Evolutionary conservation across 2,797 vertebrate genomes (phyloP).

Genomic region (Peromyscus attwateri): DNA sequence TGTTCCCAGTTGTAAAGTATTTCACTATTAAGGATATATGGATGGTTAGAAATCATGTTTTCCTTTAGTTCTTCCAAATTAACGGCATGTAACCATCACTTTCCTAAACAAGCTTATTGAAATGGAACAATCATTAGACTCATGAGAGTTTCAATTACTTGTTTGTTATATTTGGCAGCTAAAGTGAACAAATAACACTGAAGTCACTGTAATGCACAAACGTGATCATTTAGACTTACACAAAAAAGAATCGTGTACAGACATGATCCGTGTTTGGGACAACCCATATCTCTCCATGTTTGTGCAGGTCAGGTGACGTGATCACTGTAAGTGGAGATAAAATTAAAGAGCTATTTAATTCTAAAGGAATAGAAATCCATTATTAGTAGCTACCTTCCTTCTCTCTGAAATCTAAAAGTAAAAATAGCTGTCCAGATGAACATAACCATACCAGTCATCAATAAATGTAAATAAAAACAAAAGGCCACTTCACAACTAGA

Average conservation of each 20-base stretch:
- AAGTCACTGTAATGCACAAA: neutral
- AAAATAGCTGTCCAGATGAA: neutral
- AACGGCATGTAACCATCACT: neutral
- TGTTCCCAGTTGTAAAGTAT: neutral
- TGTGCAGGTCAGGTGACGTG: constrained; percentile 95
- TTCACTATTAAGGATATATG: neutral
- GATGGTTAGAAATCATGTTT: neutral
- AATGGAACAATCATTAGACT: neutral
- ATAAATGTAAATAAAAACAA: neutral
- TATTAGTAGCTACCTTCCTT: neutral
- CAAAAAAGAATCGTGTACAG: constrained; percentile 96
- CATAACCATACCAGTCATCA: neutral
- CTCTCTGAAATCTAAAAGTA: constrained; percentile 21
- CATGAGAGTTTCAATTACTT: neutral
- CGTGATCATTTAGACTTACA: constrained; percentile 90
- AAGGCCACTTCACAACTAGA: neutral
- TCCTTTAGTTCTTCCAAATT: constrained; percentile 45
- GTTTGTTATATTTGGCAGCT: neutral
- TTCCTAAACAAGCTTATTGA: neutral
- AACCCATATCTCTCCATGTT: constrained; percentile 96
- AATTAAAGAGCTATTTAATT: neutral
- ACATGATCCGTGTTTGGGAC: constrained; percentile 95
- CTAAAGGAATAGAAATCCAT: neutral
- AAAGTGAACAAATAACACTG: neutral
- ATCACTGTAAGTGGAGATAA: constrained; percentile 88